Conservation (phyloP, 2,113 vertebrate genomes). For the Anoplopoma fimbria region DNA sequence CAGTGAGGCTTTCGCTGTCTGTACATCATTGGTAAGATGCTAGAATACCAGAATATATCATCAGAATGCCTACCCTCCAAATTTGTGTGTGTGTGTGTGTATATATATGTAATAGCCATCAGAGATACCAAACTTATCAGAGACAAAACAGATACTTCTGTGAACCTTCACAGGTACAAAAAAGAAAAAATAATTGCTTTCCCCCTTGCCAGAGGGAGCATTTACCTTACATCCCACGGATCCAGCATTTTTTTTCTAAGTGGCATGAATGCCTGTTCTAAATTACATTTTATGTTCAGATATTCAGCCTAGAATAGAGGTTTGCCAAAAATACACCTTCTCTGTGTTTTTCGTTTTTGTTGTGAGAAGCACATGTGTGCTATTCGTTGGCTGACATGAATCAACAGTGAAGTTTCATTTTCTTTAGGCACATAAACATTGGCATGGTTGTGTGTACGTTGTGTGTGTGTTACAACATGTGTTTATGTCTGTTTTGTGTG, state of each 20-base stretch:
- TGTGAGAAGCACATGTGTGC: not conserved
- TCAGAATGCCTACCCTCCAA: not conserved
- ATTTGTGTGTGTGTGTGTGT: too few species aligned
- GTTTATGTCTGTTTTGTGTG: not conserved
- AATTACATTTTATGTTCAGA: conserved; percentile 17
- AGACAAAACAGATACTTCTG: not conserved
- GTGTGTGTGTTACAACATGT: conserved; percentile 12
- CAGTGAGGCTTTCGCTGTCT: not conserved
- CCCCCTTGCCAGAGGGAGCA: not conserved
- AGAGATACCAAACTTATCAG: not conserved
- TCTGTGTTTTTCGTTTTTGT: not conserved
- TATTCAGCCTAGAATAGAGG: not conserved
- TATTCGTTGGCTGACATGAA: conserved; percentile 22
- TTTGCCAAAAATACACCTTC: not conserved
- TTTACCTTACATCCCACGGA: not conserved
- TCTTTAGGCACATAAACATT: conserved; percentile 25
- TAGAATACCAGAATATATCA: not conserved
- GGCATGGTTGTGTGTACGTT: not conserved
- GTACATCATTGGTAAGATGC: not conserved
- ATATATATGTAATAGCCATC: too few species aligned
- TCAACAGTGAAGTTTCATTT: conserved; percentile 45
- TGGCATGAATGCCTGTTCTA: not conserved
- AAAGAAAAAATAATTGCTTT: conserved; percentile 24
- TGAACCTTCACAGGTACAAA: not conserved
- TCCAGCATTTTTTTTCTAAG: not conserved